Percentiles rank a stretch among this genome's conserved stretches.
These are phyloP conservation scores for Theodoxus fluviatilis DNA, from an alignment of 2,888 invertebrate genomes.

Conservation along the genomic window DNA sequence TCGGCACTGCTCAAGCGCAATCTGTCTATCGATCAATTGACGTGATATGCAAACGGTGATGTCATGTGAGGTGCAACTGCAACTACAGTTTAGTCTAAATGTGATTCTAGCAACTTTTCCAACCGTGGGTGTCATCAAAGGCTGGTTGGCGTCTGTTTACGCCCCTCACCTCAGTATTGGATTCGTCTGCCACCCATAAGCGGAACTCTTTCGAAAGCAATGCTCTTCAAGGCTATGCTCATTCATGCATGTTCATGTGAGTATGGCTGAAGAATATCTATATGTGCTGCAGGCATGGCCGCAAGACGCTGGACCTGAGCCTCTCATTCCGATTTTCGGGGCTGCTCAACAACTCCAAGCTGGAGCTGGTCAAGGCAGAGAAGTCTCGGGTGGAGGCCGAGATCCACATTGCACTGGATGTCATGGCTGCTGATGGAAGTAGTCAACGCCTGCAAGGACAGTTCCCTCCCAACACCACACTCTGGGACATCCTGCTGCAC, in stretches of 20 bases:
- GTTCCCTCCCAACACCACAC: slow-evolving; percentile 70
- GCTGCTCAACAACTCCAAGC: slow-evolving; percentile 86
- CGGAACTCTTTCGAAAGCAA: too few species aligned
- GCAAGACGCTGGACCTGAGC: slow-evolving; percentile 79
- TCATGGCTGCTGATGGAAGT: slow-evolving; percentile 71
- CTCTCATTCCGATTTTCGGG: slow-evolving; percentile 83
- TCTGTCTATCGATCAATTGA: too few species aligned
- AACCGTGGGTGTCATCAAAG: too few species aligned
- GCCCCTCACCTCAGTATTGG: too few species aligned
- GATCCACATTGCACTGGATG: slow-evolving; percentile 76
- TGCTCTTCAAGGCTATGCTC: too few species aligned
- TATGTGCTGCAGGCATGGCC: slow-evolving; percentile 73
- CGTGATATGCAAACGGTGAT: too few species aligned
- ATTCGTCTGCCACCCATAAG: too few species aligned
- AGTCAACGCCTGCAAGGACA: slow-evolving; percentile 72
- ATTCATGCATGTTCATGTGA: not conserved
- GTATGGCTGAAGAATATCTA: not conserved
- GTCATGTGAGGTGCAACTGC: too few species aligned
- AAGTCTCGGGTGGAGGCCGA: slow-evolving; percentile 71
- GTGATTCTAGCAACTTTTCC: too few species aligned
- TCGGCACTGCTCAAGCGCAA: too few species aligned
- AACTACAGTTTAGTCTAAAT: too few species aligned
- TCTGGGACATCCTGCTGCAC: slow-evolving; percentile 71
- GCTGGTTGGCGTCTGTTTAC: too few species aligned
- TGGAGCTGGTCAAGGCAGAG: slow-evolving; percentile 81